Evolutionary conservation across 2,113 vertebrate species (phyloP).

Genomic region (Podarcis muralis): DNA sequence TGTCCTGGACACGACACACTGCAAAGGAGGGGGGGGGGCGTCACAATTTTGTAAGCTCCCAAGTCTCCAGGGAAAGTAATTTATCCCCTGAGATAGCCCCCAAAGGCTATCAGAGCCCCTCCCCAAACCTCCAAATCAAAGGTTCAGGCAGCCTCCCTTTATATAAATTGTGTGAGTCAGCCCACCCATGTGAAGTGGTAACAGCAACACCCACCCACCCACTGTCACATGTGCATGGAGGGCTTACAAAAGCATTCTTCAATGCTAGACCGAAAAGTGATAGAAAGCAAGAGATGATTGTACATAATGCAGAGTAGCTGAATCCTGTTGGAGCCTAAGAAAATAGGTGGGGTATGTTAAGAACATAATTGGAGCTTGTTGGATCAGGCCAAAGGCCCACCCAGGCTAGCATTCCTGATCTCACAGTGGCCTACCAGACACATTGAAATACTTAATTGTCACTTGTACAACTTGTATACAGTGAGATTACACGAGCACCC

Average conservation of each 20-base stretch:
- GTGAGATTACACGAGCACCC: too few species aligned
- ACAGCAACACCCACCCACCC: too few species aligned
- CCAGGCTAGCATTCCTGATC: too few species aligned
- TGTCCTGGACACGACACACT: neutral
- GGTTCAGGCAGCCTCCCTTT: neutral
- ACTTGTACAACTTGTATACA: too few species aligned
- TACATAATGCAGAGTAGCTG: neutral
- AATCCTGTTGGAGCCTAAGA: neutral
- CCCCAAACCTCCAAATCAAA: neutral
- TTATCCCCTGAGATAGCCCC: too few species aligned
- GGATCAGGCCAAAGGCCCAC: too few species aligned
- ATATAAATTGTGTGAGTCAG: too few species aligned
- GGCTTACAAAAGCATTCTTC: neutral
- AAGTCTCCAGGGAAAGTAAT: neutral
- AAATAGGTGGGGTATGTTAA: neutral
- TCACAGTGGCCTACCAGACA: too few species aligned
- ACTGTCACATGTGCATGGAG: neutral
- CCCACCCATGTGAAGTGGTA: neutral
- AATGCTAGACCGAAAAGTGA: neutral
- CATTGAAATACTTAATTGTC: too few species aligned
- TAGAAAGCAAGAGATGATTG: neutral
- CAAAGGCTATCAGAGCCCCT: neutral
- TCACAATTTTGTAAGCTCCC: neutral
- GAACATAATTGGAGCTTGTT: too few species aligned
- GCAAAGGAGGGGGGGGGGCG: too few species aligned